Evolutionary conservation across 2,797 vertebrate genomes (phyloP).

Genomic region (Danio choprae): DNA sequence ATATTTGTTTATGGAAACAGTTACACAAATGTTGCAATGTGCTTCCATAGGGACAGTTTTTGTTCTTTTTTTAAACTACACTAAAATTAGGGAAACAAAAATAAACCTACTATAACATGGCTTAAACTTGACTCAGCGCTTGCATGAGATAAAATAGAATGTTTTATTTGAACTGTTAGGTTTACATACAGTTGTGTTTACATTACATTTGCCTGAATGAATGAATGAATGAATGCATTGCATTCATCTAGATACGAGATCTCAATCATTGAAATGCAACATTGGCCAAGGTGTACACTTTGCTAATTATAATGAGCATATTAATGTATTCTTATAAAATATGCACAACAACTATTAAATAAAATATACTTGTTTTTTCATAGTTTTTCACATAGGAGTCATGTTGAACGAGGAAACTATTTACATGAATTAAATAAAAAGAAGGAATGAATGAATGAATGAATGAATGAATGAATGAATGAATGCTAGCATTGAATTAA

Average conservation of each 20-base stretch:
- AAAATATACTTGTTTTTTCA: too few relatives aligned
- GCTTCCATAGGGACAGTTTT: neutral
- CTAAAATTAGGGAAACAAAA: neutral
- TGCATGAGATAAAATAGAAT: neutral
- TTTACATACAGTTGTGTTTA: neutral
- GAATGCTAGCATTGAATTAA: too few relatives aligned
- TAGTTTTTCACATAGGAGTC: neutral
- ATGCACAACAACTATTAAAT: neutral
- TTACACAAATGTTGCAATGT: constrained; percentile 31
- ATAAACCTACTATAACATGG: neutral
- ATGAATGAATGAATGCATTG: too few relatives aligned
- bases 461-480: too few relatives aligned
- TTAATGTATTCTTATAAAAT: neutral
- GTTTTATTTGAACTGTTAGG: neutral
- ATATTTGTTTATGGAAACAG: constrained; percentile 49
- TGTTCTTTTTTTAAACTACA: neutral
- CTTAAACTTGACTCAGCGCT: neutral
- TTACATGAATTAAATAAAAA: neutral
- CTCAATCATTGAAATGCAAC: neutral
- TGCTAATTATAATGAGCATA: neutral
- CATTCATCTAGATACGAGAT: too few relatives aligned
- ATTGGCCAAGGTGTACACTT: neutral
- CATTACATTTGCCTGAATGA: too few relatives aligned
- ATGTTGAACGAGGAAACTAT: neutral
- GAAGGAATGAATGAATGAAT: neutral